These are phyloP conservation scores for Drosophila bipectinata DNA, from an alignment of 1,140 invertebrate genomes.

Conservation along the genomic window DNA sequence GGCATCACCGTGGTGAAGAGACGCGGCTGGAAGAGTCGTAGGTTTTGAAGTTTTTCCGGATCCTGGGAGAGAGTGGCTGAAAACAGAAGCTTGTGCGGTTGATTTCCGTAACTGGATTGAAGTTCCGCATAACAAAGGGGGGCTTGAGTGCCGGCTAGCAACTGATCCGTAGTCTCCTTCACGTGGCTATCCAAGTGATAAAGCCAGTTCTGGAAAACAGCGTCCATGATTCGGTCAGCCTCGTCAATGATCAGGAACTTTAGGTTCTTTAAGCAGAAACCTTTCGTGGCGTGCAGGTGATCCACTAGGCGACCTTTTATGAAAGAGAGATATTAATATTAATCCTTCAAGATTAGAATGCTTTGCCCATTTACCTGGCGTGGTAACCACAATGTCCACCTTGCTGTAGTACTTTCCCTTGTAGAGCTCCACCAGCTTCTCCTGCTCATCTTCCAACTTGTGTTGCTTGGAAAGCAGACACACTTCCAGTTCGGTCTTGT, in stretches of 20 bases:
- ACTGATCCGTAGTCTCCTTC: constrained; percentile 70
- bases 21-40: constrained; percentile 95
- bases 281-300: constrained; percentile 93
- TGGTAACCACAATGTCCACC: constrained; percentile 96
- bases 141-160: constrained; percentile 65
- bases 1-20: constrained; percentile 91
- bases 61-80: constrained; percentile 98
- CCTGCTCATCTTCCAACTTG: constrained; percentile 90
- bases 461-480: constrained; percentile 90
- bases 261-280: constrained; percentile 92
- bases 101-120: constrained; percentile 48
- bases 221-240: constrained; percentile 96
- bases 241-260: constrained; percentile 97
- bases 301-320: constrained; percentile 92
- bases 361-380: constrained; percentile 85
- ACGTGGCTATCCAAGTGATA: constrained; percentile 88
- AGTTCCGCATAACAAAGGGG: constrained; percentile 73
- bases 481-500: constrained; percentile 89
- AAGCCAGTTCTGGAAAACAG: constrained; percentile 95
- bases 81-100: constrained; percentile 96
- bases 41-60: constrained; percentile 95
- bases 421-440: constrained; percentile 89
- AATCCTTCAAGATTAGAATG: not conserved
- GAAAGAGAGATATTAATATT: not conserved
- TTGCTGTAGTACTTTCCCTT: constrained; percentile 84